Base-by-base conservation (phyloP, 2,888 invertebrate genomes). In the Chalcosyrphus nemorum region DNA sequence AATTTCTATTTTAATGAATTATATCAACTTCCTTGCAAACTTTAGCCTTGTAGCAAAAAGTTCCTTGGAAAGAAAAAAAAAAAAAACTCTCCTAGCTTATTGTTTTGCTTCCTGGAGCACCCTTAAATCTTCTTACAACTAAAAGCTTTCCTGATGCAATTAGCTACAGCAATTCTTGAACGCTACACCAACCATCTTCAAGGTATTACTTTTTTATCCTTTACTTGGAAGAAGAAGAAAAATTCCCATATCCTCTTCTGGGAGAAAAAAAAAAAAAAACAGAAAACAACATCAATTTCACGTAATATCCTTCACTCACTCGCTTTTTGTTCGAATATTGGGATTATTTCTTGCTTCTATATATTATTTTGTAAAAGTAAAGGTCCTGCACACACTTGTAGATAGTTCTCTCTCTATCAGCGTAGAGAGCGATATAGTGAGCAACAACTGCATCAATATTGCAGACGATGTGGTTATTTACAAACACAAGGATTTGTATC, bases 401-500 rank as follows among this genome's bases (percentile, higher is more conserved):
- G n/a, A n/a, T n/a, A n/a, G n/a, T n/a, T n/a, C n/a, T n/a, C n/a
- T n/a, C n/a, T n/a, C n/a, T n/a, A n/a, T n/a, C n/a, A n/a, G n/a
- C n/a, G n/a, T n/a, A n/a, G n/a, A n/a, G n/a, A n/a, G n/a, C n/a
- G n/a, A n/a, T n/a, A n/a, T n/a, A n/a, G 17, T 6, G 1, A 19
- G 35, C 56, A 56, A 17, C 11, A 56, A 17, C 19, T 19, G 21
- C 43, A 68, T 45, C 9, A 47, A 57, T 21, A 70, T 45, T 70
- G 56, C 29, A 70, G 9, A 19, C 32, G n/a, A n/a, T 19, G 17
- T 15, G 17, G 38, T 54, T 45, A 43, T 68, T 43, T 43, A 13
- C 29, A 45, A 70, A 15, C 41, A 57, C 43, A 57, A 47, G 24
- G 35, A 71, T 71, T 71, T 71, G 57, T 71, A 50, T 59, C 57